These are phyloP conservation scores for Takifugu ocellatus DNA, from an alignment of 2,797 vertebrate genomes.

Conservation along the genomic window DNA sequence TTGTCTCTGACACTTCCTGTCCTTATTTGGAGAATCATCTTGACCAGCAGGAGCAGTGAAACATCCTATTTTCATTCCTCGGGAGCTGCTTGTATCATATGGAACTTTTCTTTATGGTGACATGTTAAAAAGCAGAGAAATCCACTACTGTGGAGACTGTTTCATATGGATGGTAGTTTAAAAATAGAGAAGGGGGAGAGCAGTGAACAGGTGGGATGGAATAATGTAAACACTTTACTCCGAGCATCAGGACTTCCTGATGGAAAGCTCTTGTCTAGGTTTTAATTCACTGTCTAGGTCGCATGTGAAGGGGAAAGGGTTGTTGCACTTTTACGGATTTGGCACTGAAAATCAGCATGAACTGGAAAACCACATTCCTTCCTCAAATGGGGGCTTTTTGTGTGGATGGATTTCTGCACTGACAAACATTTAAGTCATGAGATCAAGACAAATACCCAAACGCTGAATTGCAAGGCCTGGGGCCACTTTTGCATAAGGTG, in stretches of 20 bases:
- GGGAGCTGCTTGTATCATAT: slow-evolving; percentile 10
- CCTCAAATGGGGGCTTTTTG: slow-evolving; percentile 2
- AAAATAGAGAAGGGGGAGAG: slow-evolving; percentile 1
- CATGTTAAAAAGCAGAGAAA: neutral
- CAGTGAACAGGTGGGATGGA: neutral
- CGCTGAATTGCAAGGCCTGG: slow-evolving; percentile 3
- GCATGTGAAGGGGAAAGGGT: slow-evolving; percentile 4
- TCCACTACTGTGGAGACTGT: neutral
- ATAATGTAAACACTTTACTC: neutral
- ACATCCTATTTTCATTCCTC: slow-evolving; percentile 2
- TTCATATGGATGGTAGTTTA: neutral
- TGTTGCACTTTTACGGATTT: slow-evolving; percentile 1
- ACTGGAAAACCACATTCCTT: slow-evolving; percentile 1
- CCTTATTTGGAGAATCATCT: slow-evolving; percentile 51
- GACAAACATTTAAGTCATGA: slow-evolving; percentile 36
- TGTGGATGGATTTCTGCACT: slow-evolving; percentile 36
- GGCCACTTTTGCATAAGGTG: slow-evolving; percentile 26
- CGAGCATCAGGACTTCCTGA: neutral
- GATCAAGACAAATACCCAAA: slow-evolving; percentile 23
- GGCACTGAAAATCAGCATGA: slow-evolving; percentile 5
- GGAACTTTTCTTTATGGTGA: neutral
- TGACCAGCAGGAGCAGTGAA: slow-evolving; percentile 16
- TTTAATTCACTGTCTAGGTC: slow-evolving; percentile 11
- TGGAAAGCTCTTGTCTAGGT: neutral
- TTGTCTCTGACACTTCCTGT: slow-evolving; percentile 33